phyloP scores from a whole-genome alignment of 2,113 vertebrate species.

The Phoxinus phoxinus region DNA sequence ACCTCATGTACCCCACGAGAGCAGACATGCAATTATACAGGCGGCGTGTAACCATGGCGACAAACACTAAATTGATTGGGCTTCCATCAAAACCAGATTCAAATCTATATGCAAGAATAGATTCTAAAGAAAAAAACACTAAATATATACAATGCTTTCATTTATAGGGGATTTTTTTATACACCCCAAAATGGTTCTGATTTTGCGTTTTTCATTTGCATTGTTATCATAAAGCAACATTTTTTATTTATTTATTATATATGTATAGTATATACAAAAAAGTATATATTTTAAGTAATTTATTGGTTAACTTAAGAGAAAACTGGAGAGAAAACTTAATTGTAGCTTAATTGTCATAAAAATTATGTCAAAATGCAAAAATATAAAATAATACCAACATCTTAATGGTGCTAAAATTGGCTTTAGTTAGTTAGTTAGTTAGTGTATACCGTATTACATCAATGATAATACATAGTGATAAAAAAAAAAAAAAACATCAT shows the following conservation, averaged over 20 bases:
- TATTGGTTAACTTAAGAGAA: no score
- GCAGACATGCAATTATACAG: slow-evolving; percentile 31
- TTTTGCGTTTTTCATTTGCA: not conserved
- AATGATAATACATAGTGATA: no score
- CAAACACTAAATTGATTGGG: slow-evolving; percentile 18
- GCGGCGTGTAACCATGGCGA: slow-evolving; percentile 27
- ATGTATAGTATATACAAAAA: no score
- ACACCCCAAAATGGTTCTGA: not conserved
- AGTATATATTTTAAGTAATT: no score
- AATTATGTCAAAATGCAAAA: not conserved
- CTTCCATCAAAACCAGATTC: slow-evolving; percentile 13
- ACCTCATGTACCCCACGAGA: slow-evolving; percentile 41
- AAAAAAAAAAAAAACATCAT: no score
- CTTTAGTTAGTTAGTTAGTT: no score
- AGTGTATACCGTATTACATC: no score
- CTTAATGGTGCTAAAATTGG: no score
- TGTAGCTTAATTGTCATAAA: not conserved
- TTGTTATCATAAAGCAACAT: not conserved
- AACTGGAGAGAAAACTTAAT: not conserved
- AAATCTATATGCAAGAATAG: not conserved
- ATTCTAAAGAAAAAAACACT: not conserved
- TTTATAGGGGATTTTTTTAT: not conserved
- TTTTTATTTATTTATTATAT: no score
- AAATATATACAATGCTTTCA: not conserved
- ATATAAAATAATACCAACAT: no score